phyloP scores from a whole-genome alignment of 2,113 vertebrate genomes.

The cat (Felis catus) region F.catus_Fca126_mat1.0 CM031411.1:18380001-18380500 shows the following conservation, averaged over 20 bases:
- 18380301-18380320: neutral
- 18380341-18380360: too few relatives aligned
- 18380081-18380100: neutral
- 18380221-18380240: neutral
- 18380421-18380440: too few relatives aligned
- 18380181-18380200: neutral
- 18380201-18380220: neutral
- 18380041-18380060: neutral
- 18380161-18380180: neutral
- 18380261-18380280: neutral
- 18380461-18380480: too few relatives aligned
- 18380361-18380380: too few relatives aligned
- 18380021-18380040: neutral
- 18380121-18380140: neutral
- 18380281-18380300: neutral
- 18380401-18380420: too few relatives aligned
- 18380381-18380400: too few relatives aligned
- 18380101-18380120: neutral
- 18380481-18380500: too few relatives aligned
- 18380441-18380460: too few relatives aligned
- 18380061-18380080: neutral
- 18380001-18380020: neutral
- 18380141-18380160: neutral
- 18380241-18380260: neutral
- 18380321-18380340: neutral